Evolutionary conservation across 2,113 vertebrate genomes (phyloP), one percentile per base, ranked within the genome.

Genomic region (Pollachius pollachius): DNA sequence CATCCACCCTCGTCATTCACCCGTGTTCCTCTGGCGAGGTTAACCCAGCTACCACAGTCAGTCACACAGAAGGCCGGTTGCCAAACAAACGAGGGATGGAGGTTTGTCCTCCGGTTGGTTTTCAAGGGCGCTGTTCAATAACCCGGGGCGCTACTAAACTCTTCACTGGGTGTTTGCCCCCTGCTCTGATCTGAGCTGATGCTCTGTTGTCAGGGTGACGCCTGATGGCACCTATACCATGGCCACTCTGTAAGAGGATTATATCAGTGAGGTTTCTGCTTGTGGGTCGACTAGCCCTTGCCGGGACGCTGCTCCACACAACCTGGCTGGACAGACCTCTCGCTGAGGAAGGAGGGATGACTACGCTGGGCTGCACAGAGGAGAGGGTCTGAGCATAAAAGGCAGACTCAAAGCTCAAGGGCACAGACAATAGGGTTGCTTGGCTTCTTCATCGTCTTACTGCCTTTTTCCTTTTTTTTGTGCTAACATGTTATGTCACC

Each of bases 191-290:
- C 78, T 77, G 65, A 68, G 64, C 9, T 66, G 64, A 13, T 48
- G 41, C 71, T 58, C 58, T 74, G 84, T 85, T 83, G 79, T 85
- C 80, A 74, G 79, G 73, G 79, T 63, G 80, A 82, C 69, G 71
- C 66, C 75, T 72, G 77, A 73, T 63, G 62, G 67, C 73, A 88
- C 72, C 73, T 72, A 72, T 52, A 76, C 30, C 17, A 79, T 75
- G 66, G 52, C 68, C 65, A 66, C 58, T 61, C 25, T 64, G 68
- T 87, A 87, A 89, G 81, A 86, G 85, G 86, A 88, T 90, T 86
- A 87, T 74, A 71, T 48, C 58, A 23, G 67, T 52, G 64, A 71
- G 73, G 78, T 48, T 48, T 48, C 11, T 48, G 41, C 41, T 13
- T 13, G 41, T n/a, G 25, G 41, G 54, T 78, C 78, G 65, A 72